phyloP scores from a whole-genome alignment of 2,888 invertebrate genomes.

The Sturmia bella region DNA sequence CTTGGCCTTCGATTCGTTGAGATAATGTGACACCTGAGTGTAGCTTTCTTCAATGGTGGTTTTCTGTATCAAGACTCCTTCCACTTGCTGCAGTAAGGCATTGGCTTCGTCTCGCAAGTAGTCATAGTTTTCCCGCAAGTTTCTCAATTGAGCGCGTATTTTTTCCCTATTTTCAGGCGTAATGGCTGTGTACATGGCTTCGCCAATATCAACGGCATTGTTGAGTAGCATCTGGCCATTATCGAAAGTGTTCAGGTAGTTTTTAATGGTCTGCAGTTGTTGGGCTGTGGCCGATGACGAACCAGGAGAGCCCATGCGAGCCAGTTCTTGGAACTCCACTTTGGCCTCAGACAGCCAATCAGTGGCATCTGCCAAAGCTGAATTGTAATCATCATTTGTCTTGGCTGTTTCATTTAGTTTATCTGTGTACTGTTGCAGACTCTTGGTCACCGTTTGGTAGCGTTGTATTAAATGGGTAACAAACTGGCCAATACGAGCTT shows the following conservation, averaged over 20 bases:
- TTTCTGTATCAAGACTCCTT: slow-evolving; percentile 93
- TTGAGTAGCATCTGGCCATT: slow-evolving; percentile 90
- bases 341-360: slow-evolving; percentile 91
- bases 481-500: slow-evolving; percentile 91
- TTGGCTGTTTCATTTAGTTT: slow-evolving; percentile 88
- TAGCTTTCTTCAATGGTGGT: slow-evolving; percentile 96
- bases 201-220: slow-evolving; percentile 92
- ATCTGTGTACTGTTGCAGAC: slow-evolving; percentile 86
- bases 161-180: slow-evolving; percentile 93
- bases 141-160: slow-evolving; percentile 90
- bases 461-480: slow-evolving; percentile 89
- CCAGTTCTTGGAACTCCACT: slow-evolving; percentile 87
- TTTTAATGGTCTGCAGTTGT: slow-evolving; percentile 89
- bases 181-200: slow-evolving; percentile 92
- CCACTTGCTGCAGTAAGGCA: slow-evolving; percentile 92
- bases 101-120: slow-evolving; percentile 92
- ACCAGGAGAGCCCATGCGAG: slow-evolving; percentile 87
- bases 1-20: slow-evolving; percentile 89
- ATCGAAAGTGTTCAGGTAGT: slow-evolving; percentile 85
- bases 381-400: slow-evolving; percentile 86
- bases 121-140: slow-evolving; percentile 91
- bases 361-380: slow-evolving; percentile 88
- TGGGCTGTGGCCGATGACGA: slow-evolving; percentile 88
- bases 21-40: slow-evolving; percentile 93
- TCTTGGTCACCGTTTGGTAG: slow-evolving; percentile 89